Evolutionary conservation across 2,113 vertebrate genomes (phyloP), one percentile per base, ranked within the genome.

Genomic region (Dicaeum eximium): DNA sequence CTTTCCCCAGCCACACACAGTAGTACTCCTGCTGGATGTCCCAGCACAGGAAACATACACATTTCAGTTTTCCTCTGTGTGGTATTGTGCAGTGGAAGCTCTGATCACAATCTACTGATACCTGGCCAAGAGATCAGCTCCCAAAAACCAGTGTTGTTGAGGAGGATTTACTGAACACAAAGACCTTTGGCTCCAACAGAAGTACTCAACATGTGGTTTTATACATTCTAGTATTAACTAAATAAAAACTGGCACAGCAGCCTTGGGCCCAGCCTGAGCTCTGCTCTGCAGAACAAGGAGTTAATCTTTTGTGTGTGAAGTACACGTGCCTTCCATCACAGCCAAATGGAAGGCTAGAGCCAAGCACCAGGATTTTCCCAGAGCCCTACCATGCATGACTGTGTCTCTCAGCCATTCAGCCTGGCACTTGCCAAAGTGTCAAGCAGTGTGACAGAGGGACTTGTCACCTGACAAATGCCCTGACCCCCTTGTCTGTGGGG

Each of bases 361-460:
- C 37, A 20, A 37, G 47, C 33, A 30, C 20, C 20, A 37, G 42
- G 22, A 9, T 40, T 53, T 77, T 35, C 37, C n/a, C 58, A 69
- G 57, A 69, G 28, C 51, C 28, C 23, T 67, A 0, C 19, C 10
- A 6, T 0, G 6, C 8, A 2, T 0, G 40, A 14, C 35, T 6
- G 11, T 3, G 1, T 18, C 22, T 24, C 35, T 14, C 6, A 54
- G 6, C 13, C 13, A 3, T 16, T 7, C 56, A 33, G 37, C 2
- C 8, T 51, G 75, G 35, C 5, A 33, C 67, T 11, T 16, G 42
- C 14, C 28, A 47, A 18, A 6, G 2, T 1, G 5, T 7, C 23
- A 30, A 35, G 74, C 45, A 57, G 6, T 17, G 45, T 24, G 47
- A 28, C 1, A 2, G 20, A 42, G 54, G 42, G 13, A 25, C 42